Base-by-base conservation (phyloP, 2,888 invertebrate species). In the Cyrtodaria siliqua region DNA sequence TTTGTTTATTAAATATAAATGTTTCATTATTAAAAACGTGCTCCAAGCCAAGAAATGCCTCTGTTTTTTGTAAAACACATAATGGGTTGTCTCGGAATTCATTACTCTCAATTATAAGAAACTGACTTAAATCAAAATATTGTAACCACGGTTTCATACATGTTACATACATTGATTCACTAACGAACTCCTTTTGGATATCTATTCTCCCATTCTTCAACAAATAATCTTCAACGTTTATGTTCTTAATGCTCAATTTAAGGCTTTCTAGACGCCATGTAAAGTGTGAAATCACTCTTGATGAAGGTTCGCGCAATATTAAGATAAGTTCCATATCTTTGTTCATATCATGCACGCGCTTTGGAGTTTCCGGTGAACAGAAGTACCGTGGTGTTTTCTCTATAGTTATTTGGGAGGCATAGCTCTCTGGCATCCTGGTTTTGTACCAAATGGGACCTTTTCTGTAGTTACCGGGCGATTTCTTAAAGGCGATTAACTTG, bases 361-460 rank as follows among this genome's bases (percentile, higher is more conserved):
- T 97, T 9, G 99, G 98, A 29, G 97, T 98, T 95, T 97, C 96
- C 4, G 97, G 96, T 70, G 97, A 97, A 49, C 98, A 97, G 94
- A 99, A 99, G 94, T 99, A 99, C 89, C 97, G 97, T 8, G 99
- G 99, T 87, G 97, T 98, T 93, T 99, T 99, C 93, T 99, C 99
- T 87, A 98, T 97, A 67, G 98, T 98, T 83, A 98, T 96, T 93
- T 98, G 98, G 42, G 97, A 97, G 79, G 96, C 95, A 93, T 96
- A 97, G n/a, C 53, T 59, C 89, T 96, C 96, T 9, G 98, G 98
- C 98, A 98, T 98, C 93, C 97, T 96, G 49, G 88, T 84, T 12
- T 86, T 72, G 70, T 99, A 99, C 98, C 98, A 99, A 73, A 98
- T 97, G 70, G 98, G 94, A 0, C 99, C 99, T 82, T 96, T 95